A percentile compares a stretch with the other conserved stretches of the same genome.
Conservation (phyloP, 2,113 vertebrate genomes). For the Hymenochirus boettgeri region DNA sequence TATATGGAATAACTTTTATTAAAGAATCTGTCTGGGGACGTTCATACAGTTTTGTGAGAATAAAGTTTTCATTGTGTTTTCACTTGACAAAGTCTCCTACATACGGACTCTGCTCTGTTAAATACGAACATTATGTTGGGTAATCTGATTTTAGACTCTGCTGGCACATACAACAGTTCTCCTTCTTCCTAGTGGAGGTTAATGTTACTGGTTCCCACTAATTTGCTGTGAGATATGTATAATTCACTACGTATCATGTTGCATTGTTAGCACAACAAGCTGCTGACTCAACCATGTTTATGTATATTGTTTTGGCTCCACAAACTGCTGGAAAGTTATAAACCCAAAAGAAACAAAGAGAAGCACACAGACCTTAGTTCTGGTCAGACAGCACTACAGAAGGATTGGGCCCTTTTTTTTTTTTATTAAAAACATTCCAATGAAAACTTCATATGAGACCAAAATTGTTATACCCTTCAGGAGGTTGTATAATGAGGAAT, state of each 20-base stretch:
- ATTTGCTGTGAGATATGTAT: slow-evolving; percentile 9
- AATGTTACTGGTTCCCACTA: slow-evolving; percentile 9
- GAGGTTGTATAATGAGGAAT: too few species aligned
- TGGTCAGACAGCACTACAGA: not conserved
- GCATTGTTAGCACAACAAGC: slow-evolving; percentile 21
- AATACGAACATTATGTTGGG: slow-evolving; percentile 22
- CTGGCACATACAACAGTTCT: slow-evolving; percentile 16
- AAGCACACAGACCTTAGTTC: not conserved
- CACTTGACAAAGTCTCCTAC: not conserved
- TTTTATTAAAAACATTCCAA: too few species aligned
- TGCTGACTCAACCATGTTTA: slow-evolving; percentile 28
- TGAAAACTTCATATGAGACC: too few species aligned
- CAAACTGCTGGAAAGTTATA: slow-evolving; percentile 5
- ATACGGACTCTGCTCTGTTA: not conserved
- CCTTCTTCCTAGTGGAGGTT: slow-evolving; percentile 17
- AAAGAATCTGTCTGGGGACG: not conserved
- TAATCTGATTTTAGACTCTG: slow-evolving; percentile 16
- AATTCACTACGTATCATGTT: slow-evolving; percentile 30
- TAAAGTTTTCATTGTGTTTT: not conserved
- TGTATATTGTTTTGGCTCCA: slow-evolving; percentile 13
- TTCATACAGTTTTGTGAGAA: slow-evolving; percentile 13
- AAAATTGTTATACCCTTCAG: too few species aligned
- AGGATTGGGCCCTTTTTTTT: too few species aligned
- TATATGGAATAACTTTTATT: not conserved
- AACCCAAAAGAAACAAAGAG: not conserved